phyloP scores from a whole-genome alignment of 1,140 invertebrate species.

The Oedothorax gibbosus region DNA sequence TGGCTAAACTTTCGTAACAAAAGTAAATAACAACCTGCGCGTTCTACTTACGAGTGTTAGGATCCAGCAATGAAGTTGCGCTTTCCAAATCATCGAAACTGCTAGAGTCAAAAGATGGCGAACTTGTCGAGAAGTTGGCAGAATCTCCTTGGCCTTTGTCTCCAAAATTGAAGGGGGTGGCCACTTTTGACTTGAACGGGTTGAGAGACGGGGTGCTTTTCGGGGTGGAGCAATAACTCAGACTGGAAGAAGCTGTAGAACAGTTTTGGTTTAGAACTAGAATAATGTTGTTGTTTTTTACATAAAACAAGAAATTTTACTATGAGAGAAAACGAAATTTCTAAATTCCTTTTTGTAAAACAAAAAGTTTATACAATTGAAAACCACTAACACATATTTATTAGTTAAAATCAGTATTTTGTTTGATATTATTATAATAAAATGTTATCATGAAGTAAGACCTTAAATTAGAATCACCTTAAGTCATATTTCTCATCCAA shows the following conservation, averaged over 20 bases:
- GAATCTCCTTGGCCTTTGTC: slow-evolving; percentile 34
- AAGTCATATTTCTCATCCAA: too few relatives aligned
- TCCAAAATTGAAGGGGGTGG: slow-evolving; percentile 9
- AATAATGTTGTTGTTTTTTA: too few relatives aligned
- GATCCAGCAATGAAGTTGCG: slow-evolving; percentile 22
- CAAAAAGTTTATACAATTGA: too few relatives aligned
- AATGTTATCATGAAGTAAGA: too few relatives aligned
- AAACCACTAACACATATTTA: too few relatives aligned
- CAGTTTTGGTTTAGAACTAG: too few relatives aligned
- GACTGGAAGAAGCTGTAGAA: slow-evolving; percentile 9
- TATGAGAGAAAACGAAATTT: too few relatives aligned
- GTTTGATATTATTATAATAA: too few relatives aligned
- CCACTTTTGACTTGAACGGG: neutral
- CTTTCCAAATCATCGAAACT: slow-evolving; percentile 30
- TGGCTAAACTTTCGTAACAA: neutral
- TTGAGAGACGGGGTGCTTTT: slow-evolving; percentile 1
- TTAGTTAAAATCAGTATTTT: too few relatives aligned
- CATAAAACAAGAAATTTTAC: too few relatives aligned
- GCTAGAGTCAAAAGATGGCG: neutral
- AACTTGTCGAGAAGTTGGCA: neutral
- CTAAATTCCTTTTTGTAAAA: too few relatives aligned
- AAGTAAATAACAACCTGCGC: neutral
- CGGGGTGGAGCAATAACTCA: slow-evolving; percentile 15
- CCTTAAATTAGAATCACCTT: too few relatives aligned
- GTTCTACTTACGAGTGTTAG: slow-evolving; percentile 39